Percentiles rank a stretch among this genome's conserved stretches.
phyloP scores from a whole-genome alignment of 2,888 invertebrate genomes.

The Eilema caniola region DNA sequence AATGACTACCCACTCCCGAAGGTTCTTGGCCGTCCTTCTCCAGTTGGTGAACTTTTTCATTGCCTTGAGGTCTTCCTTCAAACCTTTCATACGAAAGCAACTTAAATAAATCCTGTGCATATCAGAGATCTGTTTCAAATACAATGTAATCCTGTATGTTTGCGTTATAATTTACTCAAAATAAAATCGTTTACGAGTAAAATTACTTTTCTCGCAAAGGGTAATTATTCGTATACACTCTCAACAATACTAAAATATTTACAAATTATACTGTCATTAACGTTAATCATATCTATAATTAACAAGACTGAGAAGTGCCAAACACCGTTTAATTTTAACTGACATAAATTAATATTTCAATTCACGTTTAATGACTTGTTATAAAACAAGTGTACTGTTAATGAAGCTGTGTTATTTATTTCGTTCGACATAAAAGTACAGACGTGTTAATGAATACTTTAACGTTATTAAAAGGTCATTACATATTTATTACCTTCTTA shows the following conservation, averaged over 20 bases:
- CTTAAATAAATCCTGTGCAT: no score
- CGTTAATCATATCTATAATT: conserved; percentile 8
- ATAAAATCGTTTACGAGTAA: no score
- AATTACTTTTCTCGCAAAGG: no score
- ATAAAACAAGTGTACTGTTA: conserved; percentile 42
- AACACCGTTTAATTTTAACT: conserved; percentile 25
- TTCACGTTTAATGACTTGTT: conserved; percentile 33
- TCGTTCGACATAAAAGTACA: conserved; percentile 46
- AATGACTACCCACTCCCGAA: no score
- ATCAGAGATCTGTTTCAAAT: no score
- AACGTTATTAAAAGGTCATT: conserved; percentile 63
- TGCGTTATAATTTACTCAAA: no score
- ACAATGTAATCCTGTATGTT: no score
- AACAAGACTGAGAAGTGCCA: conserved; percentile 9
- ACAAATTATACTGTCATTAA: conserved; percentile 5
- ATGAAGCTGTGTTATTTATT: conserved; percentile 51
- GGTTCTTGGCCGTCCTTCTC: no score
- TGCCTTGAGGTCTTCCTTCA: no score
- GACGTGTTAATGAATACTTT: conserved; percentile 57
- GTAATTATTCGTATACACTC: background rate
- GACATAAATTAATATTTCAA: conserved; percentile 35
- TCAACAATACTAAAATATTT: background rate
- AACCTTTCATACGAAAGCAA: background rate
- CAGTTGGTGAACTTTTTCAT: no score
- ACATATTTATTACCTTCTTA: conserved; percentile 24